Conservation (phyloP, 2,888 invertebrate species). For the Morpho deidamia region DNA sequence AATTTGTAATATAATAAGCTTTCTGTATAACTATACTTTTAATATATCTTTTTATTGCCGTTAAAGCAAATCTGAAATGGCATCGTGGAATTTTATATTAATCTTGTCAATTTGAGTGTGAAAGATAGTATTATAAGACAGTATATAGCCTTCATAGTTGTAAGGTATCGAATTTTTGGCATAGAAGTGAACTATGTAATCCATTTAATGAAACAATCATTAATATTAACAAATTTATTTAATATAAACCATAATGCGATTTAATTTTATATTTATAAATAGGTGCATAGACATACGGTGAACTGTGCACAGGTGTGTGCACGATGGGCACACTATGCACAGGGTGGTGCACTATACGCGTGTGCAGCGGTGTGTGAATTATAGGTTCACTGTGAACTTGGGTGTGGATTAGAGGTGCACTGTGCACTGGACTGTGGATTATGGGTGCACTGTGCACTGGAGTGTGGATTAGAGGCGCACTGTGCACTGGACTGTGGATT, state of each 20-base stretch:
- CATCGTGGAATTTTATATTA: no score
- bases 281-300: conserved; percentile 28
- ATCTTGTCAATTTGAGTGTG: no score
- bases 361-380: conserved; percentile 31
- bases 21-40: no score
- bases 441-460: background rate
- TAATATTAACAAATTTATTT: background rate
- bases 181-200: no score
- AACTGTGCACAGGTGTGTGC: conserved; percentile 29
- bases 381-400: conserved; percentile 24
- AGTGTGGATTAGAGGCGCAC: background rate
- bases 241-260: conserved; percentile 35
- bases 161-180: no score
- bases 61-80: no score
- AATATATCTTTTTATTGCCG: no score
- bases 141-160: no score
- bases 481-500: background rate
- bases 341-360: background rate
- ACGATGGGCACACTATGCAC: conserved; percentile 38
- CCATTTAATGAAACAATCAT: background rate
- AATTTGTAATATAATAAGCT: no score
- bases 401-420: background rate
- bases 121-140: no score
- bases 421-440: background rate
- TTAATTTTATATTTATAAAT: conserved; percentile 44